A percentile compares a stretch with the other conserved stretches of the same genome.
Evolutionary conservation across 2,113 vertebrate species (phyloP).

Genomic region (Aptenodytes forsteri): DNA sequence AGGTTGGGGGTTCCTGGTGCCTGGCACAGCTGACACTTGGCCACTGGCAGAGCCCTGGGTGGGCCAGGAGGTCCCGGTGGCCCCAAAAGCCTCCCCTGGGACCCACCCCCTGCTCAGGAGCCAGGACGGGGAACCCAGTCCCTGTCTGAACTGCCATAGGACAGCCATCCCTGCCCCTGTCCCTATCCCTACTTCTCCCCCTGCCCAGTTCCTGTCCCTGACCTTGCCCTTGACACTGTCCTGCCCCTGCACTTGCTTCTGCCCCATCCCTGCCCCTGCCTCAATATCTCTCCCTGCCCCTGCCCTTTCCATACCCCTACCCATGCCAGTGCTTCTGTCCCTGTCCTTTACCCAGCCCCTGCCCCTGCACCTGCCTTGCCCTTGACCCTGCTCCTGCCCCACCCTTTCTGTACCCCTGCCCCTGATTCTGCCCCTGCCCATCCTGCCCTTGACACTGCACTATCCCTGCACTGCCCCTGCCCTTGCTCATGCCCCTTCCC

Average conservation of each 20-base stretch:
- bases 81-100: neutral
- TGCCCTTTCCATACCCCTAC: too few species aligned
- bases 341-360: too few species aligned
- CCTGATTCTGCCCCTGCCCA: neutral
- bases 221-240: neutral
- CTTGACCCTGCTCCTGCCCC: neutral
- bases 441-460: neutral
- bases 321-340: neutral
- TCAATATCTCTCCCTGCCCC: neutral
- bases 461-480: neutral
- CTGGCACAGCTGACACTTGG: neutral
- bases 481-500: too few species aligned
- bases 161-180: neutral
- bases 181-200: too few species aligned
- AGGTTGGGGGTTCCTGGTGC: neutral
- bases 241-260: neutral
- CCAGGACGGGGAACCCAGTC: neutral
- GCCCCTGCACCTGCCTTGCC: too few species aligned
- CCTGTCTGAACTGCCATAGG: neutral
- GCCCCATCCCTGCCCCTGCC: too few species aligned
- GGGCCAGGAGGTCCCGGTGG: accelerated
- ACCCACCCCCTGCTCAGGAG: neutral
- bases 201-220: neutral
- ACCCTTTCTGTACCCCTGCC: neutral
- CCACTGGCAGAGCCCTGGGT: neutral